Base-by-base conservation (phyloP, 2,888 invertebrate genomes). In the Mellilla xanthometata region DNA sequence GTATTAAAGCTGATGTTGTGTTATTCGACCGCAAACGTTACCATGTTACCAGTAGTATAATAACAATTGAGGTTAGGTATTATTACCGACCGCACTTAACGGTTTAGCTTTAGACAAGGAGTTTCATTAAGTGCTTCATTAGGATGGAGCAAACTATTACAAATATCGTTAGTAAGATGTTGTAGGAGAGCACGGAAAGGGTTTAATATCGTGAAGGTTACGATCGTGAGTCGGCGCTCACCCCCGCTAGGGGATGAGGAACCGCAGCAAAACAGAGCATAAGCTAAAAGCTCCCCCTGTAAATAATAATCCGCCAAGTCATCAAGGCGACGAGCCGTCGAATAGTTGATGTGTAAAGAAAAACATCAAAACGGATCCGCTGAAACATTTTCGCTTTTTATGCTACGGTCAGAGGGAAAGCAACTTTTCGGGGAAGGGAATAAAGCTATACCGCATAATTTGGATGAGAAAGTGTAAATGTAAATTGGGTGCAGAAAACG, bases 231-330 rank as follows among this genome's bases (percentile, higher is more conserved):
- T 46, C 12, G 49, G 64, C 58, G 10, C 19, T 31, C 1, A 32
- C 32, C 23, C 12, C 12, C 26, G 28, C 31, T 12, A 35, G 34
- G 46, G 50, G 56, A 49, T 52, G 58, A 53, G 50, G 29, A 56
- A 56, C 48, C 53, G 39, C 52, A 53, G 48, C 52, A 53, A 56
- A 56, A 63, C 59, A 58, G 56, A 54, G 58, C 51, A 59, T 54
- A 65, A 64, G 63, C 61, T 59, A 60, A 68, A 65, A 67, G 60
- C 58, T 49, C 59, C 56, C 56, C 55, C 56, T 54, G 52, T 58
- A 56, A 59, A 54, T 57, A 63, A 62, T 56, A 58, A 55, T 50
- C 51, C 58, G 62, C 60, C 36, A 44, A 56, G 65, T 65, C 68
- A 68, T 62, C 50, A 52, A 44, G 56, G 47, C 55, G 43, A 55